A percentile compares a stretch with the other conserved stretches of the same genome.
These are phyloP conservation scores for Sylvilagus bachmani DNA, from an alignment of 2,113 vertebrate species.

Conservation along the genomic window DNA sequence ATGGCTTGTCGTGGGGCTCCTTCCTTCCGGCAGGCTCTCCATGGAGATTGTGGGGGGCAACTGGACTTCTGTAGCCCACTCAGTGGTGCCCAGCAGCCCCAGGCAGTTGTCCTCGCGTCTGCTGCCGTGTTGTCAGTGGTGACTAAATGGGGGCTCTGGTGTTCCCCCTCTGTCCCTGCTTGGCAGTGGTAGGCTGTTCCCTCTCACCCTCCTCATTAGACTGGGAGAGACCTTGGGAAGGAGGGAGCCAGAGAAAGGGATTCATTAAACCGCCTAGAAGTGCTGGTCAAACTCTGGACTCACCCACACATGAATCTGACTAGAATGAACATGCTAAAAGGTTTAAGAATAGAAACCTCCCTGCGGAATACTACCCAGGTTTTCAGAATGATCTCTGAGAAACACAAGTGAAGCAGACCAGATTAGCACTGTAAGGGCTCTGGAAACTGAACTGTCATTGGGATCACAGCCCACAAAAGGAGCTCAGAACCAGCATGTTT, in stretches of 20 bases:
- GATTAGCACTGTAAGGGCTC: background rate
- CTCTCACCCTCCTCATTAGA: background rate
- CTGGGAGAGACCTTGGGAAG: background rate
- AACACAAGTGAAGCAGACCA: slow-evolving; percentile 30
- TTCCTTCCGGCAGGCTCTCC: background rate
- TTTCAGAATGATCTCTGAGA: slow-evolving; percentile 42
- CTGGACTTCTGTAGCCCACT: background rate
- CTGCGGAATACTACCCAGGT: background rate
- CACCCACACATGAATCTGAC: background rate
- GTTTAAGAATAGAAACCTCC: slow-evolving; percentile 4
- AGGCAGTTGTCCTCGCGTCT: background rate
- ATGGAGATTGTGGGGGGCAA: background rate
- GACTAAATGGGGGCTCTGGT: background rate
- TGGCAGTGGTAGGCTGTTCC: background rate
- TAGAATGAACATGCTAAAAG: slow-evolving; percentile 12
- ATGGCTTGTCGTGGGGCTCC: background rate
- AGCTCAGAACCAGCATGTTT: background rate
- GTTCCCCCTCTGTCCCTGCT: background rate
- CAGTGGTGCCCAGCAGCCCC: background rate
- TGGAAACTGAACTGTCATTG: slow-evolving; percentile 25
- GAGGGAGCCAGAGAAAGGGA: slow-evolving; percentile 24
- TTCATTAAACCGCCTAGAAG: slow-evolving; percentile 4
- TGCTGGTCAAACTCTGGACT: background rate
- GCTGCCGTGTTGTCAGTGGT: background rate
- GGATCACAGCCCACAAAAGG: background rate